Evolutionary conservation across 2,888 invertebrate species (phyloP).

Genomic region (Tachina lurida): DNA sequence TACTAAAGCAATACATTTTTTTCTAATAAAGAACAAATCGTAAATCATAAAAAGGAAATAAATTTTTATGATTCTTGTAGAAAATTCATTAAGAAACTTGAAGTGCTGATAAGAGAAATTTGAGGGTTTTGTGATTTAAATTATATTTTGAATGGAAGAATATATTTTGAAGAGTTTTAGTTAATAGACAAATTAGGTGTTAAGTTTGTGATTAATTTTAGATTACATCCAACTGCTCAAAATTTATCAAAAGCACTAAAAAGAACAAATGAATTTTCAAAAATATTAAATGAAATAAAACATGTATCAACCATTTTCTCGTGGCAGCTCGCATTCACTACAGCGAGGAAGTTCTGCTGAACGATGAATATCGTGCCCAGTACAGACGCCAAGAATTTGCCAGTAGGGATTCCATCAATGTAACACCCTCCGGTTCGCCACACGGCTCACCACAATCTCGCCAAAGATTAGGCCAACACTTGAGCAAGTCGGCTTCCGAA

Average conservation of each 20-base stretch:
- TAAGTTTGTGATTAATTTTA: too few species aligned
- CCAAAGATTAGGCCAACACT: constrained; percentile 85
- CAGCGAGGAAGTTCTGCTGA: constrained; percentile 75
- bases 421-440: constrained; percentile 73
- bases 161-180: too few species aligned
- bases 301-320: background rate
- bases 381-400: constrained; percentile 68
- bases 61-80: background rate
- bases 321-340: constrained; percentile 79
- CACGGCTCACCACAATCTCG: constrained; percentile 78
- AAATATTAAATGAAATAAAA: background rate
- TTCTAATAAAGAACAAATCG: background rate
- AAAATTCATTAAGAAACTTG: too few species aligned
- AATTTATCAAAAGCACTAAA: background rate
- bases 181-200: too few species aligned
- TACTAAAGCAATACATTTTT: too few species aligned
- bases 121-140: too few species aligned
- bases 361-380: constrained; percentile 70
- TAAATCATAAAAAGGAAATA: background rate
- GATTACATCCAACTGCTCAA: too few species aligned
- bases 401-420: constrained; percentile 65
- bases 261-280: too few species aligned
- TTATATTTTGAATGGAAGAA: too few species aligned
- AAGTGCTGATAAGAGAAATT: too few species aligned
- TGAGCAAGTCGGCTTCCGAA: constrained; percentile 93